Evolutionary conservation across 2,888 invertebrate species (phyloP).

Genomic region (Phytoseiulus persimilis): DNA sequence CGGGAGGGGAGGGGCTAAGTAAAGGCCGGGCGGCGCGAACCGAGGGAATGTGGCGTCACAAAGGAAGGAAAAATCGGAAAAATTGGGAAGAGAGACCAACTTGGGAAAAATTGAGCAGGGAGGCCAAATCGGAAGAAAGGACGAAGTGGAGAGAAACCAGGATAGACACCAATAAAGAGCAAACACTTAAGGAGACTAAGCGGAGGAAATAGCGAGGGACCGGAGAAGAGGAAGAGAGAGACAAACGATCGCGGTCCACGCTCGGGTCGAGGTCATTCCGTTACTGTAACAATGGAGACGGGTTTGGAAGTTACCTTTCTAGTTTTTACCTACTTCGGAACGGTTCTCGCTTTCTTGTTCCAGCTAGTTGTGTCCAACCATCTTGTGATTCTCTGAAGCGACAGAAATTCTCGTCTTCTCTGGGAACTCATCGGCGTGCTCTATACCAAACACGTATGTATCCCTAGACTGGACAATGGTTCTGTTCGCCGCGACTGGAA

Average conservation of each 20-base stretch:
- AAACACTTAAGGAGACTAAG: neutral
- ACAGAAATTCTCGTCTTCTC: no score
- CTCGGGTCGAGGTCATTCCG: neutral
- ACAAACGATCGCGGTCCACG: neutral
- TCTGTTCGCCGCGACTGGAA: no score
- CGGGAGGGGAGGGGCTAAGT: neutral
- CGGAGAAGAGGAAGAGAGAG: neutral
- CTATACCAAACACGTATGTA: no score
- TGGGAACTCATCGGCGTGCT: no score
- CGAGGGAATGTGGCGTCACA: neutral
- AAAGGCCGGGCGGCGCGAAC: neutral
- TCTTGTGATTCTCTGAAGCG: no score
- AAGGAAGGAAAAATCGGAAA: neutral
- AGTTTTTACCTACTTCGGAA: no score
- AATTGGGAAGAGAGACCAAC: neutral
- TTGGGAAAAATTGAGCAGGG: neutral
- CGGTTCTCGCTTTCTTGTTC: no score
- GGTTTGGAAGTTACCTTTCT: no score
- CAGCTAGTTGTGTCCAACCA: no score
- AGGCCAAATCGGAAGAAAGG: neutral
- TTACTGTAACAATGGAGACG: no score
- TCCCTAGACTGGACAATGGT: no score
- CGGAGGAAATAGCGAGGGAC: neutral
- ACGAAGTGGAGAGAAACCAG: neutral
- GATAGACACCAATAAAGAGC: neutral